phyloP scores from a whole-genome alignment of 2,797 vertebrate species.

The Sebastes hubbsi region DNA sequence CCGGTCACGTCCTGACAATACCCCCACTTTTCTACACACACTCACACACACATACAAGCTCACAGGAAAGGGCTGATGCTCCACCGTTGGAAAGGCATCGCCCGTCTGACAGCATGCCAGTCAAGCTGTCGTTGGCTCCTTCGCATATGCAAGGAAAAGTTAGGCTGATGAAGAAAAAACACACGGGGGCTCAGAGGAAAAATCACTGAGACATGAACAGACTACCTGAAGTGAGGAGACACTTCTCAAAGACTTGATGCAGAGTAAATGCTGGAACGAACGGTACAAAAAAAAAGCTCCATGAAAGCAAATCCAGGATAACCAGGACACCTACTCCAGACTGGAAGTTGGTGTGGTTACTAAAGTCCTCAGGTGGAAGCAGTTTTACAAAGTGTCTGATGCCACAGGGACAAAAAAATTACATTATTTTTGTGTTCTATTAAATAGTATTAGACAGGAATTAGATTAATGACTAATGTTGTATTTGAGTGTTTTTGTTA shows the following conservation, averaged over 20 bases:
- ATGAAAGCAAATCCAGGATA: constrained; percentile 28
- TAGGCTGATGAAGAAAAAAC: constrained; percentile 80
- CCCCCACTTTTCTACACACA: constrained; percentile 58
- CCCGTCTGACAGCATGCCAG: constrained; percentile 92
- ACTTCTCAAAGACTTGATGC: constrained; percentile 65
- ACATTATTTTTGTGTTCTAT: not conserved
- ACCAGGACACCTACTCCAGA: constrained; percentile 3
- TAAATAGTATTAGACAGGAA: not conserved
- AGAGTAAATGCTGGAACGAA: constrained; percentile 62
- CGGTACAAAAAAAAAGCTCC: constrained; percentile 33
- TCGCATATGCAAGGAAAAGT: constrained; percentile 90
- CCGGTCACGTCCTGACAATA: constrained; percentile 89
- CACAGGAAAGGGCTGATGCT: constrained; percentile 88
- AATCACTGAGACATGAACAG: constrained; percentile 78
- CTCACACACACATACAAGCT: constrained; percentile 65
- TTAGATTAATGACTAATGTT: not conserved
- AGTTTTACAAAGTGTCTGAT: not conserved
- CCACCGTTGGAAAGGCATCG: constrained; percentile 83
- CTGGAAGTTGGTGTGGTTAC: not conserved
- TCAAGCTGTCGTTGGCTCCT: constrained; percentile 88
- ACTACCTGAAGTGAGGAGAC: constrained; percentile 71
- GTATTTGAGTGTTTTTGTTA: not conserved
- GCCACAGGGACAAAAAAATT: not conserved
- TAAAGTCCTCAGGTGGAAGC: not conserved
- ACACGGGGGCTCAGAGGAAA: constrained; percentile 64